Percentiles rank a stretch among this genome's conserved stretches.
phyloP scores from a whole-genome alignment of 2,888 invertebrate genomes.

The Nematopogon swammerdamellus region DNA sequence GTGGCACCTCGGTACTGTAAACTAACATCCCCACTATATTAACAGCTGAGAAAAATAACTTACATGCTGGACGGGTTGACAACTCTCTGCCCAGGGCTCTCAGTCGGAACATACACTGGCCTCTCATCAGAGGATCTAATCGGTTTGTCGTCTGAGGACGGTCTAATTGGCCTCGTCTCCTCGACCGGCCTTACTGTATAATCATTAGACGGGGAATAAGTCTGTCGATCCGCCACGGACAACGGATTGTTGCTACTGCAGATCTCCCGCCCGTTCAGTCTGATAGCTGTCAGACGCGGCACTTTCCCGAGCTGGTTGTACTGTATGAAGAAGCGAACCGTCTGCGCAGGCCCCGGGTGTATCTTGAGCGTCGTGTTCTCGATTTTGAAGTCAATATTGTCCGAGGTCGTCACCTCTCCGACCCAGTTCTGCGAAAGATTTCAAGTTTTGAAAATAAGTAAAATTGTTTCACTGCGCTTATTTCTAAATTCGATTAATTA shows the following conservation, averaged over 20 bases:
- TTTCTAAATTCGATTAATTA: too few species aligned
- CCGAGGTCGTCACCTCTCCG: constrained; percentile 54
- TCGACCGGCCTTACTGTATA: neutral
- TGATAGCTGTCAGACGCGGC: constrained; percentile 46
- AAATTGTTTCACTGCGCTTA: too few species aligned
- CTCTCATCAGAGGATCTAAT: neutral
- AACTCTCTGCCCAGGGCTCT: constrained; percentile 19
- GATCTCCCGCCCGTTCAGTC: constrained; percentile 58
- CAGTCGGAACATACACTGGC: constrained; percentile 31
- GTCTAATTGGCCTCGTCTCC: constrained; percentile 6
- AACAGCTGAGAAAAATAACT: constrained; percentile 23
- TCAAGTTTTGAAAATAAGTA: too few species aligned
- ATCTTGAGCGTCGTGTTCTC: constrained; percentile 56
- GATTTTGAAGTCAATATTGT: constrained; percentile 58
- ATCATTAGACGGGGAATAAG: constrained; percentile 8
- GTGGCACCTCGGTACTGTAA: too few species aligned
- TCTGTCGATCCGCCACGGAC: constrained; percentile 21
- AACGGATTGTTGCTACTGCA: constrained; percentile 43
- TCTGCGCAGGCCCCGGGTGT: constrained; percentile 51
- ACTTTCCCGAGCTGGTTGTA: constrained; percentile 44
- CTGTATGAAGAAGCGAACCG: constrained; percentile 59
- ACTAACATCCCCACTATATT: too few species aligned
- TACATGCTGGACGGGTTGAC: constrained; percentile 32
- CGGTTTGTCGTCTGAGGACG: neutral
- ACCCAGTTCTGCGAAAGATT: constrained; percentile 48